A percentile compares a stretch with the other conserved stretches of the same genome.
These are phyloP conservation scores for Gonatopus flavifemur DNA, from an alignment of 1,140 invertebrate genomes.

Conservation along the genomic window DNA sequence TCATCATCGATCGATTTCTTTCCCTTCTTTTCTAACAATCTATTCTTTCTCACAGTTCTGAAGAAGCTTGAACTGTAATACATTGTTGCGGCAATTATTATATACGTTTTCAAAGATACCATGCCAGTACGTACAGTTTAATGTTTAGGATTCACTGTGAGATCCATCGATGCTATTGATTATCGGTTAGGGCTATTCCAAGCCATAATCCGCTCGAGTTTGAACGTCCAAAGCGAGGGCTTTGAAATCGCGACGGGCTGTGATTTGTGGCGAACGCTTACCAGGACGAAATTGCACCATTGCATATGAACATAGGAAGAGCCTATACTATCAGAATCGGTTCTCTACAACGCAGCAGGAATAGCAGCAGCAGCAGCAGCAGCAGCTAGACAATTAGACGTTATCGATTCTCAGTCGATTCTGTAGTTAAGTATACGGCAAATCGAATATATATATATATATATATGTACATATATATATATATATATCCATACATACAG, in stretches of 20 bases:
- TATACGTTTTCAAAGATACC: too few species aligned
- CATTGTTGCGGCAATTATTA: too few species aligned
- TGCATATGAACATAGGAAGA: too few species aligned
- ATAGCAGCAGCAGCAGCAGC: too few species aligned
- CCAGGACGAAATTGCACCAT: constrained; percentile 50
- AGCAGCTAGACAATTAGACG: constrained; percentile 51
- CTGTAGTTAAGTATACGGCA: constrained; percentile 16
- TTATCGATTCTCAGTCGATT: constrained; percentile 42
- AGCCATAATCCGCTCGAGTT: constrained; percentile 37
- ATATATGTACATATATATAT: too few species aligned
- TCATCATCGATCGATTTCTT: too few species aligned
- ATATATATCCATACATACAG: too few species aligned
- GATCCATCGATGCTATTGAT: constrained; percentile 28
- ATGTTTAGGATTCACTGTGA: too few species aligned
- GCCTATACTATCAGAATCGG: constrained; percentile 43
- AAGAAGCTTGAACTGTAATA: too few species aligned
- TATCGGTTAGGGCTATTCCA: constrained; percentile 25
- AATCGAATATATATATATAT: constrained; percentile 32
- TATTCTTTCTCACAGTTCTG: too few species aligned
- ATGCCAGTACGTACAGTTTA: too few species aligned
- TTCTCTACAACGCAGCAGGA: constrained; percentile 36
- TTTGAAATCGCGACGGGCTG: constrained; percentile 35
- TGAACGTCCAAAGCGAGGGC: constrained; percentile 34
- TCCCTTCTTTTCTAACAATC: too few species aligned
- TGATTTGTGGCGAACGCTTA: constrained; percentile 55